Conservation (phyloP, 2,113 vertebrate species). For the Stictonetta naevosa region DNA sequence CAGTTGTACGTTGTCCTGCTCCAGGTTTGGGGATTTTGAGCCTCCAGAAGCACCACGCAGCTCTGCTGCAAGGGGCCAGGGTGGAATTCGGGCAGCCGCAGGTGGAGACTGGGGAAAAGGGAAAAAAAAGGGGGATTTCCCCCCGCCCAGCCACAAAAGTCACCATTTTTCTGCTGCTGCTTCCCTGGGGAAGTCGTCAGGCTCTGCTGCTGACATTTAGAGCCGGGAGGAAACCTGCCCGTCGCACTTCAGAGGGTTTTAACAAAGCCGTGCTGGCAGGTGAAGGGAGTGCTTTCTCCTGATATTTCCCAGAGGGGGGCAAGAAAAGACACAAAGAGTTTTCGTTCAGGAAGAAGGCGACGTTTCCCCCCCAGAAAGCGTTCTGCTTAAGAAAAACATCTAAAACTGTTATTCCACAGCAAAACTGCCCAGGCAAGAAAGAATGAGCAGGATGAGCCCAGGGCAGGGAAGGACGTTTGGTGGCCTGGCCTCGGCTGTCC, state of each 20-base stretch:
- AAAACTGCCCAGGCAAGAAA: background rate
- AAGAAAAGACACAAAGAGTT: background rate
- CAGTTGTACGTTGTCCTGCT: background rate
- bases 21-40: background rate
- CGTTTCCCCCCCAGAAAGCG: background rate
- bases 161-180: background rate
- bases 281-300: background rate
- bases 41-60: background rate
- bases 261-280: background rate
- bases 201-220: background rate
- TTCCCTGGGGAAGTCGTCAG: background rate
- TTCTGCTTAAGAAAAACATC: background rate
- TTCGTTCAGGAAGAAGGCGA: background rate
- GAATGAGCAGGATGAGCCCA: fast-evolving
- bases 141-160: no score
- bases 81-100: background rate
- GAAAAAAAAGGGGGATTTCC: background rate
- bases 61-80: background rate
- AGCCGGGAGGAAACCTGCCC: background rate
- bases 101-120: background rate
- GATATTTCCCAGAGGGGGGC: background rate
- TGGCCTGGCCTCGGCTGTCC: background rate
- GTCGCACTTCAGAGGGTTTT: background rate
- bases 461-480: background rate
- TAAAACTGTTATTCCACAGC: background rate